Conservation (phyloP, 2,797 vertebrate genomes). For the Pachyuromys duprasi region DNA sequence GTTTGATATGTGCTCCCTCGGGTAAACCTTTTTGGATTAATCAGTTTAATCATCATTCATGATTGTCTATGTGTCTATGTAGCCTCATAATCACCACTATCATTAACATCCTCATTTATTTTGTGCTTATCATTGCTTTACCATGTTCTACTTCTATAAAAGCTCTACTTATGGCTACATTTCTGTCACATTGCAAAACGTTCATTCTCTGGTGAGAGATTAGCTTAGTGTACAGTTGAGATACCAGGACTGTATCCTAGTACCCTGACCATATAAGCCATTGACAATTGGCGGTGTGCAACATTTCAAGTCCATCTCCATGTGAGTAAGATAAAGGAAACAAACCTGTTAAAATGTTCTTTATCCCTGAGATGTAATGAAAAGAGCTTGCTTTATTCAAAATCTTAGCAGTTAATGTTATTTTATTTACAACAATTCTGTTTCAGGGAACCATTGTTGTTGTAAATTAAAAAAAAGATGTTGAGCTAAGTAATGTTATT, state of each 20-base stretch:
- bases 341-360: neutral
- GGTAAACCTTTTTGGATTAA: neutral
- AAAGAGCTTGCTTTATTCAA: neutral
- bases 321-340: no score
- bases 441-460: no score
- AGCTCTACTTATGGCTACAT: neutral
- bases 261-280: neutral
- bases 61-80: neutral
- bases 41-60: neutral
- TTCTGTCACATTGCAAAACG: neutral
- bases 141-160: neutral
- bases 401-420: neutral
- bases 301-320: neutral
- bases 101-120: neutral
- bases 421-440: neutral
- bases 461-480: no score
- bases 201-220: neutral
- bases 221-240: neutral
- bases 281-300: neutral
- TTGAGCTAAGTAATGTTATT: no score
- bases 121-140: no score
- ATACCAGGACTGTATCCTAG: neutral
- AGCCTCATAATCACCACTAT: neutral
- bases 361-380: neutral
- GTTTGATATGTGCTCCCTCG: neutral